Conservation (phyloP, 2,113 vertebrate species). For the Ginglymostoma cirratum region DNA sequence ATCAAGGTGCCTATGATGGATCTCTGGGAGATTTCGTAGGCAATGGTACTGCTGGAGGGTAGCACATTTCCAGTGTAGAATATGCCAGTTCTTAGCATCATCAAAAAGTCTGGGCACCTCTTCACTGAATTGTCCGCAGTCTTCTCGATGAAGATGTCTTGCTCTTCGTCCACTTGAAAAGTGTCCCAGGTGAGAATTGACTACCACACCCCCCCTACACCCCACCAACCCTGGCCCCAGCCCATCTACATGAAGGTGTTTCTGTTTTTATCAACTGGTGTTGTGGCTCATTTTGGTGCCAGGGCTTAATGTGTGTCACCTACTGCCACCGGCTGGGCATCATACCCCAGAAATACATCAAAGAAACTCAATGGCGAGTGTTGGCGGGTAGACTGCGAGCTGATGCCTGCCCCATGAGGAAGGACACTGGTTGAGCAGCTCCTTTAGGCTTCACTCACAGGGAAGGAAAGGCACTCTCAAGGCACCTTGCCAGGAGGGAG, state of each 20-base stretch:
- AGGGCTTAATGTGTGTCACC: background rate
- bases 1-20: too few relatives aligned
- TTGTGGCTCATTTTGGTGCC: background rate
- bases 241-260: too few relatives aligned
- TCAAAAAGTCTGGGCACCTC: background rate
- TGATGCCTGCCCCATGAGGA: background rate
- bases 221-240: too few relatives aligned
- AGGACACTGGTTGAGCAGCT: too few relatives aligned
- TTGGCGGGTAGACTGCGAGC: background rate
- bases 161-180: background rate
- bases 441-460: background rate
- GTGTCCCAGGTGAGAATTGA: background rate
- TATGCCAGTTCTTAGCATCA: background rate
- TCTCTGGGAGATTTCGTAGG: too few relatives aligned
- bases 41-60: background rate
- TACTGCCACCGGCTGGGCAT: background rate
- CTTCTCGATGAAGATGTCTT: background rate
- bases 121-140: background rate
- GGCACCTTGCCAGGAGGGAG: background rate
- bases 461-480: background rate
- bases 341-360: background rate
- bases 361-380: background rate
- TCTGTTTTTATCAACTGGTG: too few relatives aligned
- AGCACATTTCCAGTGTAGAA: background rate
- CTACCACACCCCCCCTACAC: too few relatives aligned